phyloP scores from a whole-genome alignment of 2,888 invertebrate species.

The Tetropium fuscum region DNA sequence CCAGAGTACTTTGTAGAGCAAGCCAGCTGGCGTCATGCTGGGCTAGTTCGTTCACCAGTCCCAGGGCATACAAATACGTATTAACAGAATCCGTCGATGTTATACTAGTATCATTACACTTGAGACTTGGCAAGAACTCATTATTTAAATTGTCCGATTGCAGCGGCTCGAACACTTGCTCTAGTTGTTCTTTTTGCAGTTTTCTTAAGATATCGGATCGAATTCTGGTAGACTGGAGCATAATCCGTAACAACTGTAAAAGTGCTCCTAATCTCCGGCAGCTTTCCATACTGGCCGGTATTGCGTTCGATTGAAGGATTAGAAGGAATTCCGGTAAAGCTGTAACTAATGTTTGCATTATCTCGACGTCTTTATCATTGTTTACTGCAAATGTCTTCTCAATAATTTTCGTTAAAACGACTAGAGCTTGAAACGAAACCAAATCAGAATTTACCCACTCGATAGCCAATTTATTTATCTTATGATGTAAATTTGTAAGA shows the following conservation, averaged over 20 bases:
- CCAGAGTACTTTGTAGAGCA: constrained; percentile 62
- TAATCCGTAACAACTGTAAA: constrained; percentile 66
- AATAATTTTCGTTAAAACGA: constrained; percentile 64
- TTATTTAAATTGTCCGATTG: constrained; percentile 53
- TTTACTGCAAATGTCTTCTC: constrained; percentile 54
- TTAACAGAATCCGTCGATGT: constrained; percentile 62
- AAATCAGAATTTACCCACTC: constrained; percentile 67
- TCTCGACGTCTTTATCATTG: constrained; percentile 34
- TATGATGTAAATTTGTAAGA: constrained; percentile 62
- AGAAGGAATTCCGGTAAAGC: constrained; percentile 65
- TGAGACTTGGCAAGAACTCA: constrained; percentile 34
- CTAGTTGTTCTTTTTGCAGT: constrained; percentile 46
- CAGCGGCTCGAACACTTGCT: constrained; percentile 63
- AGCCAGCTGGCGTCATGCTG: constrained; percentile 66
- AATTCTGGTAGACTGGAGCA: constrained; percentile 58
- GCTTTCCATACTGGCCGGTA: constrained; percentile 48
- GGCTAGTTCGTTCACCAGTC: constrained; percentile 67
- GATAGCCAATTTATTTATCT: constrained; percentile 64
- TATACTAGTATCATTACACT: constrained; percentile 36
- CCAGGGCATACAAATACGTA: constrained; percentile 67
- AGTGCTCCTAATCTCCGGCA: constrained; percentile 63
- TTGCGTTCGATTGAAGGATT: constrained; percentile 53
- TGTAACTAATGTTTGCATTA: constrained; percentile 56
- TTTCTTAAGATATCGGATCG: constrained; percentile 8
- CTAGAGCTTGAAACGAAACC: constrained; percentile 65